Base-by-base conservation (phyloP, 2,888 invertebrate genomes). In the Andricus curvator region DNA sequence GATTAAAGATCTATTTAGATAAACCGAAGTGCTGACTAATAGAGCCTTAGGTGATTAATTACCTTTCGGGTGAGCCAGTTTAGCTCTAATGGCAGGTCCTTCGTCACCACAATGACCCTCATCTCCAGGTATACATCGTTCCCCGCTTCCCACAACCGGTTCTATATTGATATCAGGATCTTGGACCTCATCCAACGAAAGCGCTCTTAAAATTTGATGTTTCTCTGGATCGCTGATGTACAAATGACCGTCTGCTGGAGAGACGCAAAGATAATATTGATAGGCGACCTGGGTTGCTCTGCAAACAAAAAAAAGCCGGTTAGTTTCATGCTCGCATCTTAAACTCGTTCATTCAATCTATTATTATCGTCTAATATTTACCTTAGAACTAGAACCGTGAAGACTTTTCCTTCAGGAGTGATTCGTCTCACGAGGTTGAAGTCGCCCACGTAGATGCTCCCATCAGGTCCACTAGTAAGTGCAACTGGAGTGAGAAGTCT, bases 11-110 rank as follows among this genome's bases (percentile, higher is more conserved):
- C 22, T 25, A 62, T 15, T 62, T 25, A 62, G 15, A 62, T n/a
- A n/a, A 56, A 56, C n/a, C 9, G 56, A 56, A 56, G 56, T n/a
- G 65, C 48, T 78, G 66, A 76, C 56, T 81, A 80, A 80, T 22
- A 44, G 8, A 70, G 25, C 70, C 20, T 51, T 25, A 8, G 29
- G 5, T 51, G 33, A 67, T 67, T 64, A 48, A 33, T 67, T 91
- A 96, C 97, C 99, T 95, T 99, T 99, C 6, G 99, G 98, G 94
- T 98, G 98, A 56, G 98, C 97, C 80, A 99, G 94, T 91, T 98
- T 97, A 0, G 99, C 98, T 88, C 97, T 95, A 78, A 97, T 95
- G 4, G 99, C 99, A 56, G 96, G 96, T 68, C 98, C 98, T 88
- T 98, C 98, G 93, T 99, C 99, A 15, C 99, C 99, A 92, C 99